These are phyloP conservation scores for Lordiphosa clarofinis DNA, from an alignment of 1,140 invertebrate species.

Conservation along the genomic window DNA sequence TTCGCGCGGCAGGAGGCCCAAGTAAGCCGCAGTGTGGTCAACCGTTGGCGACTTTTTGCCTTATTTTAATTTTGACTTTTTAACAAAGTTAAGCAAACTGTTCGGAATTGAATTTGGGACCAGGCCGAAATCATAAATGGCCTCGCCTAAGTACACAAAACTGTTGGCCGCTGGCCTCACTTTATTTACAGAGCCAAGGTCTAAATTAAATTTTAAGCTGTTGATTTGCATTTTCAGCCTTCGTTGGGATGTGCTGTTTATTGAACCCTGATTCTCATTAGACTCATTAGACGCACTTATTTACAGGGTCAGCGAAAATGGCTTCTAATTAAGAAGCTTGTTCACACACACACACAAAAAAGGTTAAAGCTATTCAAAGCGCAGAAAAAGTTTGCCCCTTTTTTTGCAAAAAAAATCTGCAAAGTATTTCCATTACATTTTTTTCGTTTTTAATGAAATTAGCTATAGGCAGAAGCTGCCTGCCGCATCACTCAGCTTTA, in stretches of 20 bases:
- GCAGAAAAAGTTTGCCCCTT: constrained; percentile 42
- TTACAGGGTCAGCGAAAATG: constrained; percentile 36
- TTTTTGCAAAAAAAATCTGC: constrained; percentile 52
- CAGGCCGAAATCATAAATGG: constrained; percentile 60
- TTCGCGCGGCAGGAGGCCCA: background rate
- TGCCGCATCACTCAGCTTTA: constrained; percentile 63
- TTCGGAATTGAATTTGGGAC: constrained; percentile 66
- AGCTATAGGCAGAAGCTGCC: constrained; percentile 30
- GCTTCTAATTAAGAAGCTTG: constrained; percentile 60
- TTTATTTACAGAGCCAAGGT: constrained; percentile 67
- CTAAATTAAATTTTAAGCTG: constrained; percentile 76
- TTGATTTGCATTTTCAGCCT: constrained; percentile 70
- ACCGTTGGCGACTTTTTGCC: constrained; percentile 44
- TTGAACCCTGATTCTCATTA: constrained; percentile 71
- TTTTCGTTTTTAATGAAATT: constrained; percentile 63
- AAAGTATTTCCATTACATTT: constrained; percentile 36
- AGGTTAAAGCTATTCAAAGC: constrained; percentile 61
- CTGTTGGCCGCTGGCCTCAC: background rate
- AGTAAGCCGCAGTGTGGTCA: constrained; percentile 49
- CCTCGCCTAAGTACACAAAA: constrained; percentile 67
- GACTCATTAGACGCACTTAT: constrained; percentile 55
- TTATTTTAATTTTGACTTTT: constrained; percentile 74
- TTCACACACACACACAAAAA: constrained; percentile 49
- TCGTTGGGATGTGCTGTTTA: constrained; percentile 42
- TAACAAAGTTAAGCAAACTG: constrained; percentile 73